Evolutionary conservation across 2,888 invertebrate species (phyloP).

Genomic region (Leptothorax acervorum): DNA sequence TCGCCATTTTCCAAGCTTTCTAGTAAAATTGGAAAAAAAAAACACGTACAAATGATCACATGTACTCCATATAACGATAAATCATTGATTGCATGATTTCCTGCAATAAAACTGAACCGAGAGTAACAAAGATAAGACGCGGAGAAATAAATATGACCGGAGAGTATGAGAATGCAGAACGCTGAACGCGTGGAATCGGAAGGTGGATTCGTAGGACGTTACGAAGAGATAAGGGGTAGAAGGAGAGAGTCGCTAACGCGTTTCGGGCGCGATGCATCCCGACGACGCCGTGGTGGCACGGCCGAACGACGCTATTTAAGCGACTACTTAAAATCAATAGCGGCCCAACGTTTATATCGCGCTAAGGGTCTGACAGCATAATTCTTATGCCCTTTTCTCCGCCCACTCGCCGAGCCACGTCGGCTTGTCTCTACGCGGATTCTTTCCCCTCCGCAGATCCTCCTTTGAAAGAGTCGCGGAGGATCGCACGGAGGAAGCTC

Average conservation of each 20-base stretch:
- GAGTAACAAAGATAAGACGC: background rate
- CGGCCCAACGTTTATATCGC: constrained; percentile 67
- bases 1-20: background rate
- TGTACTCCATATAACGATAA: background rate
- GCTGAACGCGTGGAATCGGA: background rate
- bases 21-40: constrained; percentile 31
- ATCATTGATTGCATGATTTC: background rate
- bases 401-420: constrained; percentile 15
- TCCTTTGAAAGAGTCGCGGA: constrained; percentile 1
- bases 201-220: constrained; percentile 21
- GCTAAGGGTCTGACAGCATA: constrained; percentile 62
- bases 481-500: constrained; percentile 7
- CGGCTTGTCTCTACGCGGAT: constrained; percentile 20
- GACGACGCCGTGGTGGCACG: constrained; percentile 59
- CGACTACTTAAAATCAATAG: constrained; percentile 81
- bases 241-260: constrained; percentile 36
- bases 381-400: constrained; percentile 62
- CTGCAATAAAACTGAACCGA: background rate
- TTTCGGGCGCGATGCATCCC: constrained; percentile 62
- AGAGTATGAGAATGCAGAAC: background rate
- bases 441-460: background rate
- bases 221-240: constrained; percentile 23
- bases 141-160: background rate
- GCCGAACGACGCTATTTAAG: constrained; percentile 75
- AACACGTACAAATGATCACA: background rate